These are phyloP conservation scores for Neosilurus mollespiculum DNA, from an alignment of 2,797 vertebrate genomes.

Conservation along the genomic window DNA sequence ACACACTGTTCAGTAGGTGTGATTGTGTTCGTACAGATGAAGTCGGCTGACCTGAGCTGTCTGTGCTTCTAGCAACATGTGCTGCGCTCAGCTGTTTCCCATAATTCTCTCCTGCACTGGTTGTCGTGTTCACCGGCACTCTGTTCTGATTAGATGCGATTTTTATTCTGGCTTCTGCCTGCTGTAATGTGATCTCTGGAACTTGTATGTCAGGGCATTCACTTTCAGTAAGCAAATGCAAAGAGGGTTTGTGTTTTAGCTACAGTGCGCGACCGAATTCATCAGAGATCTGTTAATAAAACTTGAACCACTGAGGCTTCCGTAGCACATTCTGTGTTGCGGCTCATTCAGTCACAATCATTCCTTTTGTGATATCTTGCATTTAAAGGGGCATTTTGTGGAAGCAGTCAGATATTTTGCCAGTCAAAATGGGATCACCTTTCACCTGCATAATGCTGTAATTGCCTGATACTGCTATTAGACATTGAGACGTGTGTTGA, in stretches of 20 bases:
- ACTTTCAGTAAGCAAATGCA: not conserved
- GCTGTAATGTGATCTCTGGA: not conserved
- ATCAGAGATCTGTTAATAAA: not conserved
- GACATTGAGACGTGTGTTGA: not conserved
- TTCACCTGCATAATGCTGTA: not conserved
- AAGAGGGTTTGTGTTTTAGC: not conserved
- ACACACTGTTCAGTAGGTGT: not conserved
- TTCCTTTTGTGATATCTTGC: not conserved
- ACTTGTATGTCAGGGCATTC: too few species aligned
- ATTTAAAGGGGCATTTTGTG: not conserved
- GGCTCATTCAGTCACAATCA: not conserved
- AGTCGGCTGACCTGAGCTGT: not conserved
- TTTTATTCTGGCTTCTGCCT: not conserved
- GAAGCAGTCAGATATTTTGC: not conserved
- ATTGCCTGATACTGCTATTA: not conserved
- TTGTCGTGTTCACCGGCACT: not conserved
- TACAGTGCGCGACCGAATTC: not conserved
- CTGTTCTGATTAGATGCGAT: not conserved
- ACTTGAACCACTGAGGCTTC: not conserved
- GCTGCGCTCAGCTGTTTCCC: not conserved
- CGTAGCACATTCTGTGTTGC: not conserved
- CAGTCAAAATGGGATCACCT: not conserved
- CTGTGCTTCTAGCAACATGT: not conserved
- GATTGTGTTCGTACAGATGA: not conserved
- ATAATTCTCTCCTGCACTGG: not conserved